Evolutionary conservation across 35 echinoderm and acorn worm species (phyloP).

Genomic region (Apostichopus japonicus): DNA sequence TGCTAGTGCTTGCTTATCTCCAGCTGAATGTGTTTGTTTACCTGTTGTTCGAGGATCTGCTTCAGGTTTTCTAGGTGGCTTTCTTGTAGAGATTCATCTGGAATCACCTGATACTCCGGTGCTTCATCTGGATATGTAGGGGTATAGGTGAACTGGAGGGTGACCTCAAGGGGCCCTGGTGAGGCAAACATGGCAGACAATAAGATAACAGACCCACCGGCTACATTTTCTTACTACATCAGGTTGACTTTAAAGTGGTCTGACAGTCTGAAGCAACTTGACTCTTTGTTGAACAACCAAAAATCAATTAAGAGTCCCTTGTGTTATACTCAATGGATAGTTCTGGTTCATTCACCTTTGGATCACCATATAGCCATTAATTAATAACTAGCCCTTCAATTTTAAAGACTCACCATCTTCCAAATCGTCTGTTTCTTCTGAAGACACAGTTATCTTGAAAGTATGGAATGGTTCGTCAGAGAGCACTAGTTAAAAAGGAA

Average conservation of each 20-base stretch:
- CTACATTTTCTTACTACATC: too few relatives aligned
- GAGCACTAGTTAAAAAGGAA: constrained; percentile 1
- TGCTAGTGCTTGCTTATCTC: too few relatives aligned
- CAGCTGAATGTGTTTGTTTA: not conserved
- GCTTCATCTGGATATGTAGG: constrained; percentile 90
- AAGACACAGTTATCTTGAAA: constrained; percentile 34
- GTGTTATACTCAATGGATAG: too few relatives aligned
- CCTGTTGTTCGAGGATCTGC: constrained; percentile 77
- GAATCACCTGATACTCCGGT: constrained; percentile 77
- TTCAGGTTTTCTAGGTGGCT: constrained; percentile 64
- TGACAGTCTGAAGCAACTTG: too few relatives aligned
- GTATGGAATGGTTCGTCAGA: constrained; percentile 40
- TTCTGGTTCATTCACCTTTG: too few relatives aligned
- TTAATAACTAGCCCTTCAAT: too few relatives aligned
- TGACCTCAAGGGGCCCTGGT: constrained; percentile 52
- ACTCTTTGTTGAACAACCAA: too few relatives aligned
- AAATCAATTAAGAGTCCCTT: too few relatives aligned
- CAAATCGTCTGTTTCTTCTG: constrained; percentile 7
- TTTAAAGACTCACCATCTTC: not conserved
- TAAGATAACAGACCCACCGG: not conserved
- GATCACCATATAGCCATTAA: too few relatives aligned
- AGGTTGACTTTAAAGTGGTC: too few relatives aligned
- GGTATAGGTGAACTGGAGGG: constrained; percentile 88
- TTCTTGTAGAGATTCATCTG: constrained; percentile 66
- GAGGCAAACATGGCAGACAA: not conserved